Conservation (phyloP, 2,113 vertebrate genomes). For the Alligator mississippiensis region DNA sequence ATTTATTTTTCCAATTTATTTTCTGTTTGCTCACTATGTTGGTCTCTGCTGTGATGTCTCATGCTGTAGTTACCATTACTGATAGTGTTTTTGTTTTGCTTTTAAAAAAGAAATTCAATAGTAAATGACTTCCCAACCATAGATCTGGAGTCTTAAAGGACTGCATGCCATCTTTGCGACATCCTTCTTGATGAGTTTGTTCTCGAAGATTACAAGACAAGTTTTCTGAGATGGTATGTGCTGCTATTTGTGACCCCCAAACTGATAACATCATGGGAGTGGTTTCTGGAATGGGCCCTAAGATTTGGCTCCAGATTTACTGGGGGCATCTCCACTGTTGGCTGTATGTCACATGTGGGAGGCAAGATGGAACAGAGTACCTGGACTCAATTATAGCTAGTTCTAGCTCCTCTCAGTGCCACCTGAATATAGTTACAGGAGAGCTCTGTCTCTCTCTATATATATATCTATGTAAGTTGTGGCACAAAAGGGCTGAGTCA, state of each 20-base stretch:
- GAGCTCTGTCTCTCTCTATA: too few relatives aligned
- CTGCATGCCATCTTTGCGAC: background rate
- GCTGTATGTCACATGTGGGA: fast-evolving
- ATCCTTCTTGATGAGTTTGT: background rate
- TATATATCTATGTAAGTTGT: background rate
- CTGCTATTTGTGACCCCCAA: background rate
- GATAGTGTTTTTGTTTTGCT: background rate
- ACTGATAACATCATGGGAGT: background rate
- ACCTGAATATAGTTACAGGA: too few relatives aligned
- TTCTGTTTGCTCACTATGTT: background rate
- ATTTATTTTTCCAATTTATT: background rate
- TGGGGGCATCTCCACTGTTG: background rate
- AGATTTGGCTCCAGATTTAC: background rate
- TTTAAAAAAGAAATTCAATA: background rate
- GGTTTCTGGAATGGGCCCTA: background rate
- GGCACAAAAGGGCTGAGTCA: background rate
- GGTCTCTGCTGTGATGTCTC: background rate
- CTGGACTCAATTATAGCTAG: background rate
- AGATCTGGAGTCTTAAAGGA: background rate
- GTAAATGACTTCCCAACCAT: background rate
- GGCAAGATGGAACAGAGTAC: background rate
- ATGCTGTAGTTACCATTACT: background rate
- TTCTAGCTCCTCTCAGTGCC: background rate
- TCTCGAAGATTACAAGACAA: fast-evolving
- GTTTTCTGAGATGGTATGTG: background rate